These are phyloP conservation scores for Apostichopus leukothele DNA, from an alignment of 53 echinoderm and acorn worm genomes.

Conservation along the genomic window DNA sequence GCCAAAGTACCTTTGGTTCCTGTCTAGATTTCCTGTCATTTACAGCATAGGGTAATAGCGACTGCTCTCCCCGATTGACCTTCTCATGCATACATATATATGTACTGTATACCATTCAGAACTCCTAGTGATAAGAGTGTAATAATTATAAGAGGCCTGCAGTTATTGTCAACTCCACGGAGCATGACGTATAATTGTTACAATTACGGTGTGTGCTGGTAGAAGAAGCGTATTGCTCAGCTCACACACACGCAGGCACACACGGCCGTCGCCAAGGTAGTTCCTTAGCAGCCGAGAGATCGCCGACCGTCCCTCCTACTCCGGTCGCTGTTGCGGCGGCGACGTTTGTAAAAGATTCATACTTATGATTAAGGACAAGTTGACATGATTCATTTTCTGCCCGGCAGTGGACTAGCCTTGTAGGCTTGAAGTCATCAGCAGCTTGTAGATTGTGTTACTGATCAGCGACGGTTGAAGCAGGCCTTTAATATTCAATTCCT, in stretches of 20 bases:
- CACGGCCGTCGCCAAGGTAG: no score
- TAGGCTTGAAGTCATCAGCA: not conserved
- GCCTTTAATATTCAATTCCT: no score
- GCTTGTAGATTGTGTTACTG: no score
- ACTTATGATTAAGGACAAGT: not conserved
- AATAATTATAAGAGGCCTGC: not conserved
- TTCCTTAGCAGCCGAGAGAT: no score
- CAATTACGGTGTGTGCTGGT: constrained; percentile 1
- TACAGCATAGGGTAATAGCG: no score
- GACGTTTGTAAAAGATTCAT: not conserved
- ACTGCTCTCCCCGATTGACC: no score
- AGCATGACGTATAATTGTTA: not conserved
- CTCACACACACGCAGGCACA: no score
- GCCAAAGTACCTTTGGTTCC: not conserved
- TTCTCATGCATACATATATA: no score
- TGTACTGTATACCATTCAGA: no score
- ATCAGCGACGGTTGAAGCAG: no score
- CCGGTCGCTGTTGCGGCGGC: not conserved
- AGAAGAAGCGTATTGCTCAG: not conserved
- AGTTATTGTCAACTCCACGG: not conserved
- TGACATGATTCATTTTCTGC: constrained; percentile 1
- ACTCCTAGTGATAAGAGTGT: no score
- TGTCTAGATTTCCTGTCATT: not conserved
- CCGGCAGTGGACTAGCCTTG: not conserved
- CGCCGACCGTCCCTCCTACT: no score